phyloP scores from a whole-genome alignment of 2,797 vertebrate genomes.

The Alca torda region DNA sequence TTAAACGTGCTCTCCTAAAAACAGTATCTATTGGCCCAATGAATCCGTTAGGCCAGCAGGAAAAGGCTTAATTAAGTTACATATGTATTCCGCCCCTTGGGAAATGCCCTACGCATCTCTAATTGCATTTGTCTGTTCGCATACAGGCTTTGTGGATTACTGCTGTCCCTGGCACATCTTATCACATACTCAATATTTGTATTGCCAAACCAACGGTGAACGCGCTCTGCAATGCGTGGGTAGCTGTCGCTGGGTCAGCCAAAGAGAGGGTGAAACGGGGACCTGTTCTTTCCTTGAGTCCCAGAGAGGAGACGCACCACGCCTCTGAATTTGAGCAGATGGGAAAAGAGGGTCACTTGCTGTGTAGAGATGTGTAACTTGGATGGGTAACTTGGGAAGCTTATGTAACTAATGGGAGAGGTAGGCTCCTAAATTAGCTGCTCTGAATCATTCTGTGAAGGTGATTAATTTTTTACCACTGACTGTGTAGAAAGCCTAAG shows the following conservation, averaged over 20 bases:
- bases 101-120: not conserved
- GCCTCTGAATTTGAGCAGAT: not conserved
- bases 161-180: not conserved
- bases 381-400: no score
- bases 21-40: not conserved
- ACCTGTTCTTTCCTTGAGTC: not conserved
- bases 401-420: not conserved
- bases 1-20: conserved; percentile 61
- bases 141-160: not conserved
- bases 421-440: not conserved
- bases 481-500: not conserved
- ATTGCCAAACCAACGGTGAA: not conserved
- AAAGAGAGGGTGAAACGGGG: not conserved
- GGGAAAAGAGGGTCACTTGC: not conserved
- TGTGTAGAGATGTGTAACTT: not conserved
- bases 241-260: not conserved
- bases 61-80: conserved; percentile 17
- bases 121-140: not conserved
- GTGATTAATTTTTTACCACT: not conserved
- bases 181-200: not conserved
- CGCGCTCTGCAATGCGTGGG: not conserved
- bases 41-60: conserved; percentile 26
- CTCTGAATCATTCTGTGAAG: not conserved
- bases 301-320: not conserved
- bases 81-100: not conserved